Base-by-base conservation (phyloP, 2,113 vertebrate genomes). In the Corythaeola cristata region DNA sequence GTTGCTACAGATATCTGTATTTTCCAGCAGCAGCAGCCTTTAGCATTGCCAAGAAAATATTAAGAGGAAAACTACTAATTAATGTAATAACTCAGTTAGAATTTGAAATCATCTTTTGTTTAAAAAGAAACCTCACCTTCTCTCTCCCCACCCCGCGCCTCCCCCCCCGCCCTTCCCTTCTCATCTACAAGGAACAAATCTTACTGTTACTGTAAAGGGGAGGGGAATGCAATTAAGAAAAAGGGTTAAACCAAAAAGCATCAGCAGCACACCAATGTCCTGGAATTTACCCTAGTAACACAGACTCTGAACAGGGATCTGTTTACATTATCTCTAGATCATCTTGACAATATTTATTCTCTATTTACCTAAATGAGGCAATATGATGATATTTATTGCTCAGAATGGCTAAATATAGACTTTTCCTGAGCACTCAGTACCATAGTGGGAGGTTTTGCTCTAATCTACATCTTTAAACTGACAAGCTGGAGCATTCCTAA, bases 401-500 rank as follows among this genome's bases (percentile, higher is more conserved):
- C 98, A 97, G 98, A 98, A 99, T 98, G 98, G 98, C 99, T 99
- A 99, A 99, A 99, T 99, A 99, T 99, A 99, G 99, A 99, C 98
- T 98, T 98, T 98, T 98, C 98, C 97, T 98, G 98, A 99, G 98
- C 98, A 98, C 98, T 98, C 98, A 98, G 98, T 98, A 98, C 98
- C 99, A 97, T 98, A 98, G 99, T 99, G 99, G 99, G 99, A 99
- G 99, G 99, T 99, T 99, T 99, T 98, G 98, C 98, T 99, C 99
- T 99, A 99, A 99, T 99, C 99, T 99, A 98, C 99, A 98, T 99
- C 98, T 99, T 98, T 98, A 98, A 98, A 98, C 99, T 99, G 99
- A 99, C 99, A 99, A 98, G 99, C 99, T 98, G 98, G 98, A 99
- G 99, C 98, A 99, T 99, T 99, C 98, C 98, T 99, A 99, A 99